phyloP scores from a whole-genome alignment of 2,888 invertebrate species.

The Frankliniella fusca region DNA sequence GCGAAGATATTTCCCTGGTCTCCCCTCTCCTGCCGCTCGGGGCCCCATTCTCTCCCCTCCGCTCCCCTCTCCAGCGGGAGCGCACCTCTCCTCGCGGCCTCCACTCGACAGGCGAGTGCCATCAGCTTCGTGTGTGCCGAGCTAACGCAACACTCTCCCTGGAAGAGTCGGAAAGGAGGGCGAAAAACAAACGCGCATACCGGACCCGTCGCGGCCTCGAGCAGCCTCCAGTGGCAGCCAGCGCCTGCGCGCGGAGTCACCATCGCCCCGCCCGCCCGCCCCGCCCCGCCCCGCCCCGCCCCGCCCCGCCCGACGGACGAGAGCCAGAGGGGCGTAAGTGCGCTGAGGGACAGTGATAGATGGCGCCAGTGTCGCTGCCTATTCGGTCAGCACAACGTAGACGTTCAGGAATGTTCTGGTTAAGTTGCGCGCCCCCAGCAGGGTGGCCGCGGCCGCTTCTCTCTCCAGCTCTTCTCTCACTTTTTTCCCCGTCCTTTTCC shows the following conservation, averaged over 20 bases:
- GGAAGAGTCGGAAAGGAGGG: background rate
- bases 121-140: background rate
- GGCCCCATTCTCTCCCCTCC: background rate
- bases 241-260: background rate
- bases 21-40: background rate
- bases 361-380: background rate
- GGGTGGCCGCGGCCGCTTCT: too few species aligned
- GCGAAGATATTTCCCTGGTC: background rate
- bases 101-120: background rate
- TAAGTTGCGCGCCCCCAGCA: constrained; percentile 13
- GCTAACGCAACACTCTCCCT: background rate
- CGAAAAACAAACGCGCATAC: background rate
- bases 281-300: too few species aligned
- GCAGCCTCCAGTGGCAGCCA: background rate
- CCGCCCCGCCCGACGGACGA: background rate
- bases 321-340: background rate
- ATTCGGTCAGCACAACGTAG: background rate
- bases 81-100: background rate
- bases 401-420: background rate
- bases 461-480: too few species aligned
- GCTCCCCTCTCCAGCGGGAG: background rate
- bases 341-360: constrained; percentile 16
- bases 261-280: background rate
- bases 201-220: too few species aligned
- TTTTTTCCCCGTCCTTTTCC: too few species aligned